These are phyloP conservation scores for Amphipyra tragopoginis DNA, from an alignment of 2,888 invertebrate species.

Conservation along the genomic window DNA sequence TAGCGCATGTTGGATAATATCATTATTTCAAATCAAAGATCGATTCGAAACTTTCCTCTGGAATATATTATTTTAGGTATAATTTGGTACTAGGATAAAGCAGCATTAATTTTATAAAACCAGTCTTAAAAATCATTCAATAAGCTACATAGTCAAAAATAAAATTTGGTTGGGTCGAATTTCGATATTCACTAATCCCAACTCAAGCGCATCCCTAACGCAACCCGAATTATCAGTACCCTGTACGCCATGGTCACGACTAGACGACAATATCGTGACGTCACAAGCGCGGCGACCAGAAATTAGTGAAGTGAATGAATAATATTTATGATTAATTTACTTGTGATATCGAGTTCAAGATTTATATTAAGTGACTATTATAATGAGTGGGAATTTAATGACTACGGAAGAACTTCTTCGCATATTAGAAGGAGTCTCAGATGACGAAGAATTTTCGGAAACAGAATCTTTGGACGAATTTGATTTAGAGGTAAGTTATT, in stretches of 20 bases:
- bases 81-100: conserved; percentile 15
- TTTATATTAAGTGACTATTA: conserved; percentile 19
- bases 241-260: conserved; percentile 19
- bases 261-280: conserved; percentile 26
- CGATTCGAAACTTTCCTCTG: conserved; percentile 14
- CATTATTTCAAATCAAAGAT: conserved; percentile 15
- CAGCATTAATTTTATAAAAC: conserved; percentile 17
- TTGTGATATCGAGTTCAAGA: no score
- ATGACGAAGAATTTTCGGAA: conserved; percentile 25
- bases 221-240: conserved; percentile 16
- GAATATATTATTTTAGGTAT: conserved; percentile 20
- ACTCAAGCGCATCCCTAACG: conserved; percentile 16
- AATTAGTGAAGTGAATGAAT: conserved; percentile 18
- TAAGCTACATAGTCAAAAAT: conserved; percentile 14
- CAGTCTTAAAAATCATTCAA: conserved; percentile 17
- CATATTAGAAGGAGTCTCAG: conserved; percentile 22
- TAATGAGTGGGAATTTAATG: conserved; percentile 24
- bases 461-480: conserved; percentile 23
- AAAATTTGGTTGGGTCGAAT: conserved; percentile 14
- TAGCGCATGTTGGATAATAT: conserved; percentile 19
- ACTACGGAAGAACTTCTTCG: conserved; percentile 29
- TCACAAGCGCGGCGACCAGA: conserved; percentile 25
- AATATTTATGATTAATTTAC: no score
- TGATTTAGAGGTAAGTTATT: conserved; percentile 28
- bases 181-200: no score